A percentile compares a stretch with the other conserved stretches of the same genome.
Evolutionary conservation across 2,888 invertebrate species (phyloP).

Genomic region (Stratiomys singularior): DNA sequence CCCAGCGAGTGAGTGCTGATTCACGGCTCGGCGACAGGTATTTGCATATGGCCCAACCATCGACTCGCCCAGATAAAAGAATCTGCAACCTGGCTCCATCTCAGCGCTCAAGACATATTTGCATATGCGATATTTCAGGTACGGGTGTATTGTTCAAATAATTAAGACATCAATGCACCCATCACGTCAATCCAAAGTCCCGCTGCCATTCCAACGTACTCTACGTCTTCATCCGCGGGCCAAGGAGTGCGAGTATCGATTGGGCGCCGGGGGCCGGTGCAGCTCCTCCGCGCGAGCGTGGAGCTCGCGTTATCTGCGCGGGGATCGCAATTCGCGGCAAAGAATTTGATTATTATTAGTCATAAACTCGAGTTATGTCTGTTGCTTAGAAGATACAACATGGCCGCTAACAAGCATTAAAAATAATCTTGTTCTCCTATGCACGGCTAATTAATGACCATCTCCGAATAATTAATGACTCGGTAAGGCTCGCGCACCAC

Average conservation of each 20-base stretch:
- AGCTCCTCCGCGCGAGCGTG: background rate
- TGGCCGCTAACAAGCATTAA: conserved; percentile 42
- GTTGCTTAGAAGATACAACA: conserved; percentile 30
- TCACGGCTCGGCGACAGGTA: background rate
- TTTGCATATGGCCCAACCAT: background rate
- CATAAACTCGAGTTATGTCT: conserved; percentile 39
- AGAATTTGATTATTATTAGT: conserved; percentile 41
- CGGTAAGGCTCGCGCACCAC: conserved; percentile 4
- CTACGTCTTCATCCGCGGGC: background rate
- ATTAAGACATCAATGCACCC: conserved; percentile 34
- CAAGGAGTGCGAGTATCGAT: too few relatives aligned
- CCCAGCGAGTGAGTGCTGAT: conserved; percentile 1
- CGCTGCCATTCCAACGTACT: background rate
- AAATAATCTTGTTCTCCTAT: conserved; percentile 34
- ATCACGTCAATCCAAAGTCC: conserved; percentile 14
- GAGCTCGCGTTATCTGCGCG: conserved; percentile 5
- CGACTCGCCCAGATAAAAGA: background rate
- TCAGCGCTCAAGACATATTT: background rate
- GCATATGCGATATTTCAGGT: background rate
- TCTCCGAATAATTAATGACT: conserved; percentile 43
- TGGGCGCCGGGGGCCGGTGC: background rate
- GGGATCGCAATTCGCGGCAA: conserved; percentile 30
- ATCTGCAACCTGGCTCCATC: background rate
- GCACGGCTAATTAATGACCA: conserved; percentile 41
- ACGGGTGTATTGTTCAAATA: conserved; percentile 16